Conservation (phyloP, 2,113 vertebrate genomes). For the Climacteris rufus region DNA sequence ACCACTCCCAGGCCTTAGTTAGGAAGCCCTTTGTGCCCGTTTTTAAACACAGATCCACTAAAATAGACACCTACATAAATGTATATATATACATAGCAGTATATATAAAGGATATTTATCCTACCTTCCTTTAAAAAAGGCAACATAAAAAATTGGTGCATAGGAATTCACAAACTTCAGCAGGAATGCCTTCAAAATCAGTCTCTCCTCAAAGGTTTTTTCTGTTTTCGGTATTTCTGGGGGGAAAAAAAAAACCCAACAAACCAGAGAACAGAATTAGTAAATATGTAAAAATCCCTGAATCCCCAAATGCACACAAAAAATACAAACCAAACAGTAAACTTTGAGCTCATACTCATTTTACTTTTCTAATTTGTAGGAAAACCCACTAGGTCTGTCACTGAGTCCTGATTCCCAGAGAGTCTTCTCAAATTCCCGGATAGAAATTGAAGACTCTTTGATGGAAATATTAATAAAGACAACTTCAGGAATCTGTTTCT, state of each 20-base stretch:
- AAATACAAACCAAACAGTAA: background rate
- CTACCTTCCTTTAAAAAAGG: conserved; percentile 98
- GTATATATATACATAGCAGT: background rate
- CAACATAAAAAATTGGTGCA: conserved; percentile 97
- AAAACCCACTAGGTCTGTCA: background rate
- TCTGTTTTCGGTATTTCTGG: conserved; percentile 95
- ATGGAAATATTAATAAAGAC: background rate
- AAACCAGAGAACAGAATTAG: background rate
- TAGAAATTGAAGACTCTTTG: background rate
- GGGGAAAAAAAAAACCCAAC: accelerated
- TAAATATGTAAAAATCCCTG: background rate
- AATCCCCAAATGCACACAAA: background rate
- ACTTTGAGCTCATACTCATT: background rate
- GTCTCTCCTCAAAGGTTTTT: conserved; percentile 88
- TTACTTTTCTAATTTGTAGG: background rate
- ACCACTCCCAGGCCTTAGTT: background rate
- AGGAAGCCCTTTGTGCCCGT: background rate
- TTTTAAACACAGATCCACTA: background rate
- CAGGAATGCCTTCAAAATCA: conserved; percentile 94
- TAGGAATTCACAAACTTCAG: conserved; percentile 97
- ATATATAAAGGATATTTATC: background rate
- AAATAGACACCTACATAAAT: background rate
- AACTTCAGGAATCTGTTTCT: background rate
- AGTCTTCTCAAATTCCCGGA: background rate
- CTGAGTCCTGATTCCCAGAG: background rate